These are phyloP conservation scores for Hymenopus coronatus DNA, from an alignment of 2,888 invertebrate genomes.

Conservation along the genomic window DNA sequence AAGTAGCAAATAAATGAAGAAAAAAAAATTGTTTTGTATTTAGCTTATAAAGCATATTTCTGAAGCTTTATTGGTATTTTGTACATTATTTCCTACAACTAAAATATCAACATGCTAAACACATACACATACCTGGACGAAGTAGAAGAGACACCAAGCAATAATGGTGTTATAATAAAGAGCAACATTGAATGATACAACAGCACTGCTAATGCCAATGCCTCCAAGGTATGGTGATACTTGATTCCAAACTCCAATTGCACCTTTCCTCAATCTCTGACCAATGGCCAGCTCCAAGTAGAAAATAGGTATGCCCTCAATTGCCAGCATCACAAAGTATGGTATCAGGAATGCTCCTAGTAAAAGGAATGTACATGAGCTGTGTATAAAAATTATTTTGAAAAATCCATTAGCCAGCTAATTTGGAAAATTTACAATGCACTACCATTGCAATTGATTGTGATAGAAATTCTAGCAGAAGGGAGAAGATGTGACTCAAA, in stretches of 20 bases:
- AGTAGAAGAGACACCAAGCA: slow-evolving; percentile 95
- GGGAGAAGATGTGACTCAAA: no score
- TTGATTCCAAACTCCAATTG: slow-evolving; percentile 94
- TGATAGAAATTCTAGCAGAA: no score
- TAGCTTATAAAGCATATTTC: no score
- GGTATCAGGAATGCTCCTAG: slow-evolving; percentile 92
- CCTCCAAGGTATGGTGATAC: slow-evolving; percentile 85
- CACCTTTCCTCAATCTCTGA: slow-evolving; percentile 87
- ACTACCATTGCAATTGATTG: no score
- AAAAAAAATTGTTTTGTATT: no score
- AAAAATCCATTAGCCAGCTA: no score
- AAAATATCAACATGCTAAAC: not conserved
- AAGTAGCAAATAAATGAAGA: no score
- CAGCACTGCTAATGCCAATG: slow-evolving; percentile 90
- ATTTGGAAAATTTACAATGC: no score
- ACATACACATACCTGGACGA: slow-evolving; percentile 61
- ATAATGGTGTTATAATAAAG: slow-evolving; percentile 97
- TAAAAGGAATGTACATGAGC: slow-evolving; percentile 24
- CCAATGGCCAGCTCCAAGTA: slow-evolving; percentile 94
- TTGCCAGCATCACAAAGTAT: slow-evolving; percentile 90
- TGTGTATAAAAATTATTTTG: not conserved
- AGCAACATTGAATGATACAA: slow-evolving; percentile 94
- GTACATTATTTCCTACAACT: no score
- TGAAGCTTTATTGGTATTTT: no score
- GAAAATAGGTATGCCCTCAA: slow-evolving; percentile 95